phyloP scores from a whole-genome alignment of 2,797 vertebrate species.

The Craterocephalus amniculus region DNA sequence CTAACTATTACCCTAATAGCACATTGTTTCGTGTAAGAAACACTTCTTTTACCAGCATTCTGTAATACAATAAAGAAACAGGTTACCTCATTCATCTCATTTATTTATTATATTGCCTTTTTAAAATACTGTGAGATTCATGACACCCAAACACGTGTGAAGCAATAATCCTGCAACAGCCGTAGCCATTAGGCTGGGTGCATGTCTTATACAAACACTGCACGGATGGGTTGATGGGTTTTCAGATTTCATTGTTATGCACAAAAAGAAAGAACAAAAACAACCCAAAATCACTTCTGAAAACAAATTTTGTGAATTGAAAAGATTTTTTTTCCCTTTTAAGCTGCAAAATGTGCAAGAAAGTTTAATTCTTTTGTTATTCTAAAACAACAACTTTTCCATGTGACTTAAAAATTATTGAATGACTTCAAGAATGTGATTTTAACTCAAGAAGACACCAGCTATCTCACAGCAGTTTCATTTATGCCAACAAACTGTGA shows the following conservation, averaged over 20 bases:
- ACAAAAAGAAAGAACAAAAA: not conserved
- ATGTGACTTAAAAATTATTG: not conserved
- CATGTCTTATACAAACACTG: not conserved
- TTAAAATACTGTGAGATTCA: slow-evolving; percentile 1
- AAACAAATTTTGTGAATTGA: not conserved
- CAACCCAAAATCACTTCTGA: not conserved
- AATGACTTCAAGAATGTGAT: not conserved
- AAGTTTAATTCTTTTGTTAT: not conserved
- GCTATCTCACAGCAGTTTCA: not conserved
- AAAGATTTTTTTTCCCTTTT: not conserved
- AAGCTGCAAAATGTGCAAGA: not conserved
- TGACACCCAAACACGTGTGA: not conserved
- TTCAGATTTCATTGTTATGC: not conserved
- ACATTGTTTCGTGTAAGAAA: slow-evolving; percentile 9
- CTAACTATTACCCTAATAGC: not conserved
- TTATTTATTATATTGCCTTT: not conserved
- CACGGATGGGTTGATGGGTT: not conserved
- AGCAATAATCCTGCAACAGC: not conserved
- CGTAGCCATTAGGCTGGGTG: not conserved
- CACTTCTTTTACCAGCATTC: not conserved
- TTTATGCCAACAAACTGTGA: not conserved
- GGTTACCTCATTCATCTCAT: not conserved
- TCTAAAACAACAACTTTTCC: not conserved
- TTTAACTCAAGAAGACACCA: not conserved
- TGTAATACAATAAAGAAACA: not conserved